A percentile compares a stretch with the other conserved stretches of the same genome.
Evolutionary conservation across 1,140 invertebrate genomes (phyloP).

Genomic region (Brachionus calyciflorus): DNA sequence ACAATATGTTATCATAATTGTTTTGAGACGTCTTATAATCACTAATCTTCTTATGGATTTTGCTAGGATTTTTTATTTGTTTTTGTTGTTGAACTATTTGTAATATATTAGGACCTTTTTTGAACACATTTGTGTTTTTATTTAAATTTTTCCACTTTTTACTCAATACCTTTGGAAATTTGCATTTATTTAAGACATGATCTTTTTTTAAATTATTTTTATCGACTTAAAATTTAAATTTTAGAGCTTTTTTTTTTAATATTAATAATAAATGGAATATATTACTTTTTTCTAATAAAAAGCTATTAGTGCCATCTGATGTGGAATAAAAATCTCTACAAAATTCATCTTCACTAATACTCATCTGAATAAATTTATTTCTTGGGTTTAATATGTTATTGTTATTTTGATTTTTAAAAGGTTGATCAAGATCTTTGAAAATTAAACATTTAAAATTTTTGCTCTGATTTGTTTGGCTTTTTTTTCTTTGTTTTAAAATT

Average conservation of each 20-base stretch:
- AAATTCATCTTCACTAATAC: constrained; percentile 31
- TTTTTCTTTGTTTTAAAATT: background rate
- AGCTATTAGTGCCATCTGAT: constrained; percentile 8
- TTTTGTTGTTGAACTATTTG: background rate
- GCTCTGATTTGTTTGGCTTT: background rate
- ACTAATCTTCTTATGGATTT: constrained; percentile 4
- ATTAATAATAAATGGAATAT: too few relatives aligned
- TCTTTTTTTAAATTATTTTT: constrained; percentile 9
- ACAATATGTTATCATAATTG: too few relatives aligned
- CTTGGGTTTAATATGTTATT: constrained; percentile 18
- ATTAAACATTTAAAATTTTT: constrained; percentile 38
- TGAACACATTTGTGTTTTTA: constrained; percentile 14
- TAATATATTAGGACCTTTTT: background rate
- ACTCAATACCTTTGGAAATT: constrained; percentile 17
- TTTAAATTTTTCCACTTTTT: constrained; percentile 41
- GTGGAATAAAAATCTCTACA: constrained; percentile 22
- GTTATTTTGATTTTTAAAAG: constrained; percentile 28
- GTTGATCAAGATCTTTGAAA: constrained; percentile 5
- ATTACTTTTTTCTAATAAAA: constrained; percentile 13
- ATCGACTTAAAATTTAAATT: background rate
- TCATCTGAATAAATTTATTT: constrained; percentile 16
- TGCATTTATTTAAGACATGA: too few relatives aligned
- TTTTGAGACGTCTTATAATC: background rate
- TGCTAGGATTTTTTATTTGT: background rate
- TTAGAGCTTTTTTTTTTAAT: too few relatives aligned